A percentile compares a stretch with the other conserved stretches of the same genome.
Conservation (phyloP, 2,888 invertebrate species). For the Crossocerus cetratus region DNA sequence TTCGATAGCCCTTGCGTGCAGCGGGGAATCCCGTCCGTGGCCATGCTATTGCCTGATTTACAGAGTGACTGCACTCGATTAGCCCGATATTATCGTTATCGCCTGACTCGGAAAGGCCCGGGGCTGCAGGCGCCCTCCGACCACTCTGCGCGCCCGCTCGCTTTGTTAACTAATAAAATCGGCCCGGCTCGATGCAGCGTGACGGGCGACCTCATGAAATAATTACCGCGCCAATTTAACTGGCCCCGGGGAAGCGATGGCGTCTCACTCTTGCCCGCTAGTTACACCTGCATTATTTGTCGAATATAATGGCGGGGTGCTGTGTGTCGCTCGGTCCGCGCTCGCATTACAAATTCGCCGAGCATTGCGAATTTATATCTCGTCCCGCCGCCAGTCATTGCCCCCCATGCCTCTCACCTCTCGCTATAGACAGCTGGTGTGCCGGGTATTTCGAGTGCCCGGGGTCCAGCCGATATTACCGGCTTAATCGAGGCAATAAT, state of each 20-base stretch:
- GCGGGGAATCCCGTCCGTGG: too few relatives aligned
- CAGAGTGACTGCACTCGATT: too few relatives aligned
- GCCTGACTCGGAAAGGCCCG: not conserved
- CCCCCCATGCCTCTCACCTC: too few relatives aligned
- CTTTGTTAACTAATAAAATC: conserved; percentile 34
- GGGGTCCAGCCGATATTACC: too few relatives aligned
- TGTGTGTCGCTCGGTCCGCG: not conserved
- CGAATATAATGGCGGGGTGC: too few relatives aligned
- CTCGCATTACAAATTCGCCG: not conserved
- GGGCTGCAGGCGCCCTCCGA: conserved; percentile 16
- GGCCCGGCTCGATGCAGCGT: not conserved
- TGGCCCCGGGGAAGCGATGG: conserved; percentile 3
- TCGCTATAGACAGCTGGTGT: too few relatives aligned
- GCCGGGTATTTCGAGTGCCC: too few relatives aligned
- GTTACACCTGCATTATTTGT: too few relatives aligned
- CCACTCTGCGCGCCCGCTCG: conserved; percentile 27
- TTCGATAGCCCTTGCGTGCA: too few relatives aligned
- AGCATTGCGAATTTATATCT: too few relatives aligned
- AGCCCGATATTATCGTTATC: not conserved
- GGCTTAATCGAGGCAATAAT: conserved; percentile 17
- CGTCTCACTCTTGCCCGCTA: conserved; percentile 7
- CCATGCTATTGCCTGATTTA: too few relatives aligned
- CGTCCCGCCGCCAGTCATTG: too few relatives aligned
- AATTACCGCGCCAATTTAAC: conserved; percentile 25
- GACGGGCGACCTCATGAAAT: conserved; percentile 36